Evolutionary conservation across 2,888 invertebrate species (phyloP), one percentile per base, ranked within the genome.

Genomic region (Mythimna pallens): DNA sequence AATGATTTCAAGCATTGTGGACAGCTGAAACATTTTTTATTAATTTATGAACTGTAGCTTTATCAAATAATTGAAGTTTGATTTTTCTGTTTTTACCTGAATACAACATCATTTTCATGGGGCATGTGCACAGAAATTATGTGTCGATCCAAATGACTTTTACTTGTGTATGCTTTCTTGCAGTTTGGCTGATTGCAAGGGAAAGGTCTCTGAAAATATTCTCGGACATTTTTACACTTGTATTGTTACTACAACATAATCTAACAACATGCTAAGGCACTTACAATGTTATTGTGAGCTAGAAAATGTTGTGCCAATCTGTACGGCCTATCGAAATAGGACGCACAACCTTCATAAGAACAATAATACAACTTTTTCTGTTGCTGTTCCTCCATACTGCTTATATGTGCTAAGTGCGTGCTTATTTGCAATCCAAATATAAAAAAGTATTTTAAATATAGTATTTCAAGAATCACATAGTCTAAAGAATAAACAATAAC

Each of bases 61-160:
- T 17, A 2, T 10, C 40, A 3, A 43, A 7, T 25, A 14, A 12
- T 22, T 3, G 0, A 52, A 30, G 57, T 74, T 52, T 22, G n/a
- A 54, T 30, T 62, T 43, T 7, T 10, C 10, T 0, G 10, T 10
- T 36, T 65, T 79, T 89, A 95, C 95, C 93, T 94, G 85, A 92
- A 92, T 30, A 94, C 78, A 71, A 92, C 83, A 85, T 91, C 90
- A 54, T 82, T 87, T 75, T 88, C 89, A 58, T 82, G 81, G 62
- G 92, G 90, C 80, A 94, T 93, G 84, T 97, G 97, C 5, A 91
- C 93, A 66, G 90, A 95, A 62, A 95, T 93, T 62, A 95, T 86
- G 83, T 97, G 97, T 0, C 97, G 95, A 87, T 97, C 97, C 65
- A 97, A 91, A 87, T 97, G 97, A 14, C 97, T 97, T 72, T 96